phyloP scores from a whole-genome alignment of 2,797 vertebrate species.

The Eutrigla gurnardus region DNA sequence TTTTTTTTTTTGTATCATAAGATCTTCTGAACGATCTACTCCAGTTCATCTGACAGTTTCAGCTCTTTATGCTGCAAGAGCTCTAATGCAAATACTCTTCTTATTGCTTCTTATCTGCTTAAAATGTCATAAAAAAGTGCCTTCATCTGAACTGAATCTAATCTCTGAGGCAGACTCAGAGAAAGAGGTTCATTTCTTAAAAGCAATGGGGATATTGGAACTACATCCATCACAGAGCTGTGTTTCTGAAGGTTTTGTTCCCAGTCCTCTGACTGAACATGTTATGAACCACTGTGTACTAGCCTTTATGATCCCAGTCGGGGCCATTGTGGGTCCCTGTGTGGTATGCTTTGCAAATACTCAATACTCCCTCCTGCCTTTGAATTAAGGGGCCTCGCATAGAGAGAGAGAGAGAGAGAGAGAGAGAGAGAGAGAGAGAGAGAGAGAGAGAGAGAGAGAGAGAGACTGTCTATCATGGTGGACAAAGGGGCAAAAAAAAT shows the following conservation, averaged over 20 bases:
- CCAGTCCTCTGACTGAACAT: constrained; percentile 60
- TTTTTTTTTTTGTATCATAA: constrained; percentile 15
- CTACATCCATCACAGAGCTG: constrained; percentile 63
- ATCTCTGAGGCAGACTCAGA: constrained; percentile 46
- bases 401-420: constrained; percentile 73
- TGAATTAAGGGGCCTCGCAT: constrained; percentile 78
- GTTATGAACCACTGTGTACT: constrained; percentile 66
- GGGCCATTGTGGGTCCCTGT: constrained; percentile 67
- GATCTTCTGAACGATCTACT: constrained; percentile 21
- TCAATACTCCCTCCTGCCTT: constrained; percentile 78
- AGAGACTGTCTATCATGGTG: constrained; percentile 82
- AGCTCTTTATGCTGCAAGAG: constrained; percentile 23
- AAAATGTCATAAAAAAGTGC: constrained; percentile 52
- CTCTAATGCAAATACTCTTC: constrained; percentile 32
- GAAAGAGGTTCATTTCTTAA: constrained; percentile 57
- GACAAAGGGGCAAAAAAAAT: constrained; percentile 83
- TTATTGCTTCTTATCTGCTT: constrained; percentile 42
- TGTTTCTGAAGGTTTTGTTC: constrained; percentile 64
- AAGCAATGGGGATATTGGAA: constrained; percentile 55
- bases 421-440: no score
- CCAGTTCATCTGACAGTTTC: constrained; percentile 17
- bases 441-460: constrained; percentile 43
- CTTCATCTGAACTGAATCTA: constrained; percentile 63
- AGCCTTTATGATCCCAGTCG: constrained; percentile 66
- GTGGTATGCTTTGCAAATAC: constrained; percentile 74